Base-by-base conservation (phyloP, 2,888 invertebrate species). In the Anagyrus pseudococci region DNA sequence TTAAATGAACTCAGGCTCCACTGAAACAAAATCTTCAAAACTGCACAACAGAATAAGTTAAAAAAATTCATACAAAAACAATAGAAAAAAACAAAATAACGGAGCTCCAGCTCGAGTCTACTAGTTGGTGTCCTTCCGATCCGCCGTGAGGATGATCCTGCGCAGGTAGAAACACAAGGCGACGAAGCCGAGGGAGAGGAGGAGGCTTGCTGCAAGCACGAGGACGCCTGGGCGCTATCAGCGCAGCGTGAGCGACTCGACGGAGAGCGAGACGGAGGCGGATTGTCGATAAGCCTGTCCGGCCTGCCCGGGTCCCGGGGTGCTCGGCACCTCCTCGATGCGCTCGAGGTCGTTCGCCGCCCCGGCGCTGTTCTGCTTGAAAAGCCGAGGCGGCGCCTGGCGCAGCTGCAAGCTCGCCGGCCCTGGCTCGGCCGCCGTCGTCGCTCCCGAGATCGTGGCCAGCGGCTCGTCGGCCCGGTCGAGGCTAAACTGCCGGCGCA, bases 291-390 rank as follows among this genome's bases (percentile, higher is more conserved):
- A 79, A 47, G 77, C 29, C 72, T 68, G 4, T 44, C n/a, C 50
- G 41, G 19, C 40, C n/a, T 6, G 17, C n/a, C 6, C 52, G 2
- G 68, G 55, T 1, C 71, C 67, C 8, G 85, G 84, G 20, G 85
- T 76, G 43, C 78, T 69, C 17, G 87, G 86, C 47, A 87, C 84
- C 74, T 89, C 89, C 77, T 89, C 89, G 70, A 89, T 89, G 75
- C 88, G 85, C 74, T 89, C 89, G 70, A 89, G 79, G 77, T 89
- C 89, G 72, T 85, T 85, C 0, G 87, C 87, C 22, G 89, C 87
- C 20, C 89, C 89, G 4, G 86, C 86, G 20, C 89, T 89, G 75
- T 88, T 88, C 73, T 89, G 89, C 72, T 88, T 89, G 76, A 85
- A 87, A 23, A 88, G 78, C 64, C 84, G 79, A 17, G 71, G 70